A percentile compares a stretch with the other conserved stretches of the same genome.
Evolutionary conservation across 2,797 vertebrate species (phyloP).

Genomic region (Poecilia gillii): DNA sequence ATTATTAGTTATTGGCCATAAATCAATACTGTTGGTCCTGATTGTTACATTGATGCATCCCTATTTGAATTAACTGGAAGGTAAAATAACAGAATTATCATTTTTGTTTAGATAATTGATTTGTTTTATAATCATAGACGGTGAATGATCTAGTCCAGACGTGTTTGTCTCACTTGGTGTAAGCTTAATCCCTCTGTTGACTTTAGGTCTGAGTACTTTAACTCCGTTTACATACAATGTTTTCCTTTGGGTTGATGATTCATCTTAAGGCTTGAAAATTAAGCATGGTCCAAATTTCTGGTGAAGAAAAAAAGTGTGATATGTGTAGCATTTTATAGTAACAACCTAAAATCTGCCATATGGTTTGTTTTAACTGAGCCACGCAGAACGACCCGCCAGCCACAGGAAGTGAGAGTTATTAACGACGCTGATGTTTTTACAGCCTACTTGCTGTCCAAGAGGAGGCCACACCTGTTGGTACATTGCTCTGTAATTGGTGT

Average conservation of each 20-base stretch:
- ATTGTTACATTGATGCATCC: neutral
- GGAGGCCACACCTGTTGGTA: slow-evolving; percentile 50
- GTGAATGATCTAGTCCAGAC: neutral
- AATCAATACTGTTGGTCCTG: neutral
- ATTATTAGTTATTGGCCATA: neutral
- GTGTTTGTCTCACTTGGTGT: neutral
- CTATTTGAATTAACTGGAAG: neutral
- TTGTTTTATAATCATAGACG: neutral
- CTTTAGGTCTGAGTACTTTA: slow-evolving; percentile 4
- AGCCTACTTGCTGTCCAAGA: slow-evolving; percentile 17
- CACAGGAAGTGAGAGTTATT: neutral
- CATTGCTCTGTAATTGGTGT: slow-evolving; percentile 34
- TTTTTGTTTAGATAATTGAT: neutral
- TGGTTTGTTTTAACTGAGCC: neutral
- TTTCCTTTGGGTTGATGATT: neutral
- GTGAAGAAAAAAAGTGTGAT: neutral
- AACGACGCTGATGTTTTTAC: slow-evolving; percentile 8
- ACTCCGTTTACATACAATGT: neutral
- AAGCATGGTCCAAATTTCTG: neutral
- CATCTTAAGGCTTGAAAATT: neutral
- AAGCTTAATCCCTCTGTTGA: neutral
- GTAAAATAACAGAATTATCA: neutral
- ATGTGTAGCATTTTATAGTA: neutral
- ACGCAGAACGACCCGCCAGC: neutral
- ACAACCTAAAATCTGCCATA: neutral